Evolutionary conservation across 2,888 invertebrate genomes (phyloP), one percentile per base, ranked within the genome.

Genomic region (Yponomeuta malinellus): DNA sequence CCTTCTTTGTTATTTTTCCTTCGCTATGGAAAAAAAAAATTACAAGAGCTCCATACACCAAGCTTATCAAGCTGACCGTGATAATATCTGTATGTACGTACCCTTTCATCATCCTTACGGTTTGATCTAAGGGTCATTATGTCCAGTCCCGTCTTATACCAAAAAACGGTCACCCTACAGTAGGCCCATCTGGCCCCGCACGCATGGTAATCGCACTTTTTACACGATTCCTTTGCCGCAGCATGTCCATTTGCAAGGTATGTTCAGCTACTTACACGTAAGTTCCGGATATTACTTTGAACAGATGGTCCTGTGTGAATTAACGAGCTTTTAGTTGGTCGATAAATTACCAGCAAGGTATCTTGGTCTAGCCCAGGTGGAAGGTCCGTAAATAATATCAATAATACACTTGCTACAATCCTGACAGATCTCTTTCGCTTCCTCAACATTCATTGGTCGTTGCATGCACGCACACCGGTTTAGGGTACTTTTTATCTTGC

Each of bases 111-210:
- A 43, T 6, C 8, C 43, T 43, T 8, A 43, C 5, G 8, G 43
- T 43, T 43, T 43, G 43, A 43, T 43, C 43, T 43, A 43, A 43
- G 43, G 15, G n/a, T 43, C 37, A n/a, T 68, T 48, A 37, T 48
- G 68, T 23, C 43, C 68, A 48, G n/a, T 43, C 48, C 43, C 43
- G 8, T 68, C n/a, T n/a, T 48, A 9, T 43, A 68, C 33, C 31
- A 31, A 65, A 1, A 31, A 31, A 43, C 37, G 67, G 67, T n/a
- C 67, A 37, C 67, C 67, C 37, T 68, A 68, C 10, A 23, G 23
- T 68, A 37, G 33, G 31, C 9, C 59, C 68, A 68, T 68, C 68
- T 68, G 68, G 68, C 68, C 43, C 68, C 52, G 68, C 68, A 52
- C 33, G 52, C 37, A 69, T 33, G 63, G 69, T 69, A 69, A 69